Conservation (phyloP, 92 coral and sea anemone genomes). For the Zoanthus solanderi region DNA sequence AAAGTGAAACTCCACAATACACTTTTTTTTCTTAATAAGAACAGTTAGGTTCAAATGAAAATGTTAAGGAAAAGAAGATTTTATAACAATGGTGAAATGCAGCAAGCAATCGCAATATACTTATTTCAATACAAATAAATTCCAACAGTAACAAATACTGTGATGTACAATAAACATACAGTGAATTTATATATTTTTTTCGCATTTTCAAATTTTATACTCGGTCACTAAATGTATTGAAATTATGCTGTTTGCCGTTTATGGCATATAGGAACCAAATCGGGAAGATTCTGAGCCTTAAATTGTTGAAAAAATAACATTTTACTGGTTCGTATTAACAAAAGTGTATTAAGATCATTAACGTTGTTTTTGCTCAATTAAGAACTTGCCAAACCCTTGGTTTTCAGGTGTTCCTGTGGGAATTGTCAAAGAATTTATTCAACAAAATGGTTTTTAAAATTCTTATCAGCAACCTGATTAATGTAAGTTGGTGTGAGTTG, state of each 20-base stretch:
- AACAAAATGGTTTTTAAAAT: not conserved
- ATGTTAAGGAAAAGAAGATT: not conserved
- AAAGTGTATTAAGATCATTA: constrained; percentile 2
- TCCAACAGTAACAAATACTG: constrained; percentile 4
- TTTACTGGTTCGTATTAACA: not conserved
- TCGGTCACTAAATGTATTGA: not conserved
- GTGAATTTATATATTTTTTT: not conserved
- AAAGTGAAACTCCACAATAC: no score
- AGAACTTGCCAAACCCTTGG: constrained; percentile 22
- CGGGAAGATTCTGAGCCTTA: not conserved
- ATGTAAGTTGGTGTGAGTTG: constrained; percentile 1
- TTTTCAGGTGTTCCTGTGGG: constrained; percentile 27
- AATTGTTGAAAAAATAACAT: not conserved
- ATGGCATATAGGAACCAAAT: no score
- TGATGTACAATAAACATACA: not conserved
- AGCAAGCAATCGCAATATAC: not conserved
- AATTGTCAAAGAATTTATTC: constrained; percentile 23
- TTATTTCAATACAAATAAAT: not conserved
- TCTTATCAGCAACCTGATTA: no score
- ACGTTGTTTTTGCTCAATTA: constrained; percentile 19
- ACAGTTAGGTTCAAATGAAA: not conserved
- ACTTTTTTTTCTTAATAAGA: not conserved
- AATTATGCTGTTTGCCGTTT: not conserved
- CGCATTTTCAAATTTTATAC: not conserved
- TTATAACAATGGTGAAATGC: not conserved